Base-by-base conservation (phyloP, 30 jellyfish, hydroid and myxozoan species). In the Cassiopea andromeda region DNA sequence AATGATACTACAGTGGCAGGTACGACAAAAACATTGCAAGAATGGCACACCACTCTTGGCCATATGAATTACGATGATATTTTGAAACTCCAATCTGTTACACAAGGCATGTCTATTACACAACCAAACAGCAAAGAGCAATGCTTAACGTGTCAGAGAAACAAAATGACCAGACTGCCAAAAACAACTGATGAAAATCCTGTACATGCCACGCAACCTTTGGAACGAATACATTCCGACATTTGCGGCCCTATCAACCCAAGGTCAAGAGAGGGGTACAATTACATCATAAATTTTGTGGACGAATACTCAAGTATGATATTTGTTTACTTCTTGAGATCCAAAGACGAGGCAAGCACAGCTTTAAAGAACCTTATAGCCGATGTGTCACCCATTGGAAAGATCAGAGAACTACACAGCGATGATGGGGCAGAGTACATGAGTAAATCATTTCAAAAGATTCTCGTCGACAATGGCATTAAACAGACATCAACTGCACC, bases 41-140 rank as follows among this genome's bases (percentile, higher is more conserved):
- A 86, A 50, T 86, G 94, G 94, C 94, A 86, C 79, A 57, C 49
- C 75, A 76, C 79, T 54, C 83, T 86, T 0, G 91, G 94, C 7
- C 94, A 86, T 59, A 86, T 86, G 90, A 86, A 74, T 76, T 76
- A 74, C 73, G 90, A 75, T 48, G 94, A 86, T 84, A 86, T 79
- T 19, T 7, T 68, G n/a, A 38, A 76, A 38, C 48, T 75, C 16
- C n/a, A 77, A 43, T 86, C 90, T n/a, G 94, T 73, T 61, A 86
- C 94, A 8, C 59, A 66, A 44, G 94, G 94, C 2, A 86, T 86
- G 94, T 54, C 59, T 13, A 86, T 86, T 48, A 61, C 94, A 43
- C 3, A 66, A 59, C 0, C 90, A 67, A 66, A 79, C 1, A 17
- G 83, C 90, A 75, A 86, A 60, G 75, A 48, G 66, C 8, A 79